Base-by-base conservation (phyloP, 1,140 invertebrate genomes). In the Apis cerana region DNA sequence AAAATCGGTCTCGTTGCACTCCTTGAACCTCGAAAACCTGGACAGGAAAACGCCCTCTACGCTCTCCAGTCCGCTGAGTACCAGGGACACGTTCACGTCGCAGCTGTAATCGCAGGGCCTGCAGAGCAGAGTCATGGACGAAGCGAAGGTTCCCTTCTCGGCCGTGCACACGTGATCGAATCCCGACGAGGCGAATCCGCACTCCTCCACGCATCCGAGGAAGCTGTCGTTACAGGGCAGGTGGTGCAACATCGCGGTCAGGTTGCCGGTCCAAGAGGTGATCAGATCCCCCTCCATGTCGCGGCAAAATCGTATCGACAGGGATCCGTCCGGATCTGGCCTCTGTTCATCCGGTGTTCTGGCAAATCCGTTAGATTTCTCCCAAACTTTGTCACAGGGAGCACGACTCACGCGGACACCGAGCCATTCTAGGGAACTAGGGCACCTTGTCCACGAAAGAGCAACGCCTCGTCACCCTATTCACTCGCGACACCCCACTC, bases 41-140 rank as follows among this genome's bases (percentile, higher is more conserved):
- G 91, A 89, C 21, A 92, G 61, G 59, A 91, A 92, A n/a, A 88
- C 77, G n/a, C 91, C 89, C 79, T 92, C 89, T 65, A 92, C 85
- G 50, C 75, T 90, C 74, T 92, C 90, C 27, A 91, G 75, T 0
- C 90, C 89, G 23, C 84, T 89, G 48, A 92, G 82, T 0, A 92
- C 58, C 62, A 92, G 64, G 11, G 91, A 92, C 19, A 91, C 87
- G 52, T 92, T 92, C 61, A 88, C 64, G 23, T 90, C 85, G 61
- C 90, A 92, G 13, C 56, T 84, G 17, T 89, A 91, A 71, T 92
- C 88, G 64, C 91, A 92, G 0, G 91, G 89, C 27, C 81, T 85
- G 62, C 91, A 92, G 17, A 92, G 81, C 23, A 91, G 75, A 0
- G 87, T 87, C 75, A 84, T 83, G 17, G 87, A 84, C 13, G 86